phyloP scores from a whole-genome alignment of 2,888 invertebrate species.

The Drosophila neoperkinsi region DNA sequence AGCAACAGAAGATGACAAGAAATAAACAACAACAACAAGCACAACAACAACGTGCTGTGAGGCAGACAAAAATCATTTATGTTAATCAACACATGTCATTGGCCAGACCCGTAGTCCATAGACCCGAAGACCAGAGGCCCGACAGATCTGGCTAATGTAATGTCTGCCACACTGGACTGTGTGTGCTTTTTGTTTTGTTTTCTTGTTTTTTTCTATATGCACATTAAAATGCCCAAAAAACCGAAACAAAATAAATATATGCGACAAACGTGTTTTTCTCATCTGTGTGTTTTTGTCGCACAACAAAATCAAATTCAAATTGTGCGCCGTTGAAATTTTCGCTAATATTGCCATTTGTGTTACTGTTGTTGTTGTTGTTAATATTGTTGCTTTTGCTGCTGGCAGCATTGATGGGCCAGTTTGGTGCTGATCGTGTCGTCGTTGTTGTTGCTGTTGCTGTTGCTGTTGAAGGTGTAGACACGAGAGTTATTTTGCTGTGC shows the following conservation, averaged over 20 bases:
- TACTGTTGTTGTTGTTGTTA: constrained; percentile 46
- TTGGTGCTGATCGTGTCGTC: constrained; percentile 56
- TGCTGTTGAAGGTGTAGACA: constrained; percentile 66
- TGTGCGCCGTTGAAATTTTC: constrained; percentile 77
- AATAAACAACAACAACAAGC: constrained; percentile 31
- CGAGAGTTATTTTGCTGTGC: constrained; percentile 72
- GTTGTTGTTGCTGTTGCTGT: constrained; percentile 23
- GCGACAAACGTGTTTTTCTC: constrained; percentile 67
- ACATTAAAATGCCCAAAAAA: constrained; percentile 69
- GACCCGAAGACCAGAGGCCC: constrained; percentile 35
- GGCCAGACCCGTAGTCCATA: constrained; percentile 51
- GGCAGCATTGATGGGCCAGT: constrained; percentile 68
- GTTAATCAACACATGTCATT: constrained; percentile 80
- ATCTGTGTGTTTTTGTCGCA: constrained; percentile 52
- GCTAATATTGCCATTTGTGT: constrained; percentile 79
- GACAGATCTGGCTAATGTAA: constrained; percentile 57
- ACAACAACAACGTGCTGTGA: constrained; percentile 50
- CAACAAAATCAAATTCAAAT: constrained; percentile 77
- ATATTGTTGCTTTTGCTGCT: constrained; percentile 33
- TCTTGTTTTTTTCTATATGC: constrained; percentile 38
- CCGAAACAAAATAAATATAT: constrained; percentile 76
- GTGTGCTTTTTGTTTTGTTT: constrained; percentile 27
- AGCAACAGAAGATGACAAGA: constrained; percentile 34
- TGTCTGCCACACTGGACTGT: constrained; percentile 41
- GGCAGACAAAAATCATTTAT: constrained; percentile 75